Evolutionary conservation across 1,140 invertebrate species (phyloP).

Genomic region (Leptinotarsa lineolata): DNA sequence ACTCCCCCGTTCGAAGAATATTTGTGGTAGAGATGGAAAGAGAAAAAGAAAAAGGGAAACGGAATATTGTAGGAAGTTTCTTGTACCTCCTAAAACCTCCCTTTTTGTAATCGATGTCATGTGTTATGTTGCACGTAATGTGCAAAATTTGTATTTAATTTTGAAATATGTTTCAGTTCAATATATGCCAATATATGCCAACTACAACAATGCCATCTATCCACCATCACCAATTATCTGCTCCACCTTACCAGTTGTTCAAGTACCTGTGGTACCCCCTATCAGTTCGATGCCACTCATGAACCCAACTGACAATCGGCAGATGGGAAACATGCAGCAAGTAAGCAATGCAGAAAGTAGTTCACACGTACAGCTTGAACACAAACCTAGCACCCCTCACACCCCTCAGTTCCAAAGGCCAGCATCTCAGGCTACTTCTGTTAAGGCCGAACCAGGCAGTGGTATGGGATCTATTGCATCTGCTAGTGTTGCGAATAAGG

Average conservation of each 20-base stretch:
- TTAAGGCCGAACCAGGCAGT: constrained; percentile 68
- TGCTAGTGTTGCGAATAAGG: constrained; percentile 55
- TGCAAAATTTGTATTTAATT: too few relatives aligned
- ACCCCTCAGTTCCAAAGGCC: constrained; percentile 55
- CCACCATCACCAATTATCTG: constrained; percentile 58
- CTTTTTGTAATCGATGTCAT: too few relatives aligned
- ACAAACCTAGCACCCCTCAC: constrained; percentile 18
- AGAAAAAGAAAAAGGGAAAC: too few relatives aligned
- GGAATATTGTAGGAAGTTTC: too few relatives aligned
- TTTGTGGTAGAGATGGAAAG: too few relatives aligned
- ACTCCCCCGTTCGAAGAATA: too few relatives aligned
- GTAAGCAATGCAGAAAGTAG: constrained; percentile 3
- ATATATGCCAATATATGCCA: constrained; percentile 62
- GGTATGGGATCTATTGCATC: constrained; percentile 59
- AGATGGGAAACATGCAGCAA: constrained; percentile 20
- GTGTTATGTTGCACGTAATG: too few relatives aligned
- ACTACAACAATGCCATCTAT: constrained; percentile 55
- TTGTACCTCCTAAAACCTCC: too few relatives aligned
- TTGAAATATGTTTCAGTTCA: background rate
- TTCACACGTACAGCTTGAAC: background rate
- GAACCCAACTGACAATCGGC: constrained; percentile 14
- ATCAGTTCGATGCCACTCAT: constrained; percentile 24
- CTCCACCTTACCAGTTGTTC: constrained; percentile 56
- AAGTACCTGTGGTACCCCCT: constrained; percentile 42
- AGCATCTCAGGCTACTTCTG: constrained; percentile 64